Evolutionary conservation across 2,797 vertebrate genomes (phyloP), one percentile per base, ranked within the genome.

Genomic region (Sebastes baramenuke): DNA sequence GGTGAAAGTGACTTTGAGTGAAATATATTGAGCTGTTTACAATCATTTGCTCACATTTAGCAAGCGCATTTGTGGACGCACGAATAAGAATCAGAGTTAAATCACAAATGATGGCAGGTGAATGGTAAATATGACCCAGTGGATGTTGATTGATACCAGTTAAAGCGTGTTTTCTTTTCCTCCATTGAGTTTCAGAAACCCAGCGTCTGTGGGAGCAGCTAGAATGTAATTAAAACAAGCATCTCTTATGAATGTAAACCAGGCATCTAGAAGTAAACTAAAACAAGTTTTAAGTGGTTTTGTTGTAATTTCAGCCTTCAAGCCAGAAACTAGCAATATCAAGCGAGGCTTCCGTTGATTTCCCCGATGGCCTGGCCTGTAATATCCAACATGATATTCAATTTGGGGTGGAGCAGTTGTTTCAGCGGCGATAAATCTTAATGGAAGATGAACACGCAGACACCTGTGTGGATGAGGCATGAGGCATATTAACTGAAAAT

Each of bases 331-430:
- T 18, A 8, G 20, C 2, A 14, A 65, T 67, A 42, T 70, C 10
- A 56, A 30, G 24, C 10, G 6, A 60, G 38, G 61, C 49, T 34
- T 36, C 27, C 4, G 56, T 6, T 90, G 78, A 91, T 92, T 92
- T 92, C 87, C 87, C 86, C 0, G 12, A 67, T 46, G 76, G 52
- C 25, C 25, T 29, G 29, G 65, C 20, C 71, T 75, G 56, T 84
- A 81, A 83, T 88, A 73, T 52, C 74, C 34, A 67, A 67, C 24
- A 54, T 42, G 46, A 85, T 83, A 85, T 90, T 84, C 70, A 81
- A 87, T 88, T 93, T 87, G 52, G 60, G 74, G 54, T n/a, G 67
- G 56, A 86, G 80, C 46, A 36, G 67, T 88, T 83, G 60, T 77
- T 86, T 87, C 64, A 60, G 72, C 14, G 24, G 82, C 79, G 73